Evolutionary conservation across 1,140 invertebrate species (phyloP).

Genomic region (Phymastichus coffea): DNA sequence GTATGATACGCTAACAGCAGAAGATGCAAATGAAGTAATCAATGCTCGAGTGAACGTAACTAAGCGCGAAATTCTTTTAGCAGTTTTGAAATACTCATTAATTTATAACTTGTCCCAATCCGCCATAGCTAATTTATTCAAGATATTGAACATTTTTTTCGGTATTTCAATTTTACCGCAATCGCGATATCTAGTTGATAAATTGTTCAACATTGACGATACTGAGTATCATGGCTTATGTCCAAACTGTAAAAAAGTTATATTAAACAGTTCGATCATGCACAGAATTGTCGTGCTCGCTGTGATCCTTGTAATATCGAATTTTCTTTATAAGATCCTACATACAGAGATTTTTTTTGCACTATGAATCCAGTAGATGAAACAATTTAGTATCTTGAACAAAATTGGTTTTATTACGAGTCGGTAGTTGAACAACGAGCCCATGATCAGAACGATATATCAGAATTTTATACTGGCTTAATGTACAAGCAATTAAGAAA

Average conservation of each 20-base stretch:
- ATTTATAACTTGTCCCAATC: background rate
- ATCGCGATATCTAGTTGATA: slow-evolving; percentile 12
- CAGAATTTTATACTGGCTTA: slow-evolving; percentile 18
- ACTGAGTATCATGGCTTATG: slow-evolving; percentile 12
- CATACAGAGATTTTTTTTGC: slow-evolving; percentile 8
- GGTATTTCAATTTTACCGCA: background rate
- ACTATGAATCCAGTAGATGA: slow-evolving; percentile 6
- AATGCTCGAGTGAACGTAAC: background rate
- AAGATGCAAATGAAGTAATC: background rate
- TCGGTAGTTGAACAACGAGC: background rate
- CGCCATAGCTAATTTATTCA: background rate
- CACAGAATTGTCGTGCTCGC: background rate
- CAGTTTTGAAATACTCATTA: background rate
- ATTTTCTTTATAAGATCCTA: slow-evolving; percentile 12
- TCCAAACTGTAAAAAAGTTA: slow-evolving; percentile 10
- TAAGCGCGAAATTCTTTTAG: slow-evolving; percentile 6
- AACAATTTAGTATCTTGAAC: slow-evolving; percentile 16
- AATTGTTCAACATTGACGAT: slow-evolving; percentile 14
- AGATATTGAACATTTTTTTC: background rate
- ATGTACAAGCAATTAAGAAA: slow-evolving; percentile 5
- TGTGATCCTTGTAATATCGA: background rate
- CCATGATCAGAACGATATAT: background rate
- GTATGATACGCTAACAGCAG: background rate
- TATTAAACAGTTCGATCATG: background rate
- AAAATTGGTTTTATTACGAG: slow-evolving; percentile 16